Percentiles rank a stretch among this genome's conserved stretches.
Evolutionary conservation across 92 coral and sea anemone genomes (phyloP).

Genomic region (Plumapathes pennacea): DNA sequence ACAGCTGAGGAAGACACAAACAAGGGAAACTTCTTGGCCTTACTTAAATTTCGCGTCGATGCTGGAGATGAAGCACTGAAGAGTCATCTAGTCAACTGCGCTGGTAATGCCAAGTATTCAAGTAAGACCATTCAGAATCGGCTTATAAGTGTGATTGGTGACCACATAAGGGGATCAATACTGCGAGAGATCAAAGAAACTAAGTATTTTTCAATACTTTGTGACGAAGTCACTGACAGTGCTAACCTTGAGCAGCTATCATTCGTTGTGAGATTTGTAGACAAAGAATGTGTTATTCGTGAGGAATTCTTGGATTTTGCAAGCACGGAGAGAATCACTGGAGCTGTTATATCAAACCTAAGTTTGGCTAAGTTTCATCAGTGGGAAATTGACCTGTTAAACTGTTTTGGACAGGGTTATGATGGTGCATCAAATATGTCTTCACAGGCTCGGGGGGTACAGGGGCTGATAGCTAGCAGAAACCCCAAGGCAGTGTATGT

Average conservation of each 20-base stretch:
- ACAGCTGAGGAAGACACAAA: conserved; percentile 14
- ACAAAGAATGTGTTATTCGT: conserved; percentile 22
- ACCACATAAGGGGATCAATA: conserved; percentile 11
- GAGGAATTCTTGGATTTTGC: conserved; percentile 43
- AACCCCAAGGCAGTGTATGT: conserved; percentile 42
- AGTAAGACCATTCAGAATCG: conserved; percentile 23
- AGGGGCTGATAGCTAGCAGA: conserved; percentile 21
- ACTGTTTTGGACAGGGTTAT: conserved; percentile 56
- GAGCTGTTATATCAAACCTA: conserved; percentile 14
- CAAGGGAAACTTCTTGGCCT: conserved; percentile 28
- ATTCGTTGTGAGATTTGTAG: conserved; percentile 30
- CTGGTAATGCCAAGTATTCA: conserved; percentile 12
- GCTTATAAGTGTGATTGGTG: conserved; percentile 22
- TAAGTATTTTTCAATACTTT: conserved; percentile 35
- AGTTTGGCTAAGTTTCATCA: conserved; percentile 22
- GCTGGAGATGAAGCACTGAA: conserved; percentile 32
- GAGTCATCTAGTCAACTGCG: conserved; percentile 7
- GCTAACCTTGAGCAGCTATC: conserved; percentile 47
- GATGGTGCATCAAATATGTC: conserved; percentile 49
- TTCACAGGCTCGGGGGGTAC: conserved; percentile 34
- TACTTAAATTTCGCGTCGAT: conserved; percentile 26
- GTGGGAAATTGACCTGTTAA: conserved; percentile 42
- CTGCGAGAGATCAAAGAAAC: conserved; percentile 20
- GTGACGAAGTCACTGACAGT: conserved; percentile 48
- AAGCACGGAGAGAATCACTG: conserved; percentile 38